Percentiles rank a stretch among this genome's conserved stretches.
These are phyloP conservation scores for Apolygus lucorum DNA, from an alignment of 1,140 invertebrate species.

Conservation along the genomic window DNA sequence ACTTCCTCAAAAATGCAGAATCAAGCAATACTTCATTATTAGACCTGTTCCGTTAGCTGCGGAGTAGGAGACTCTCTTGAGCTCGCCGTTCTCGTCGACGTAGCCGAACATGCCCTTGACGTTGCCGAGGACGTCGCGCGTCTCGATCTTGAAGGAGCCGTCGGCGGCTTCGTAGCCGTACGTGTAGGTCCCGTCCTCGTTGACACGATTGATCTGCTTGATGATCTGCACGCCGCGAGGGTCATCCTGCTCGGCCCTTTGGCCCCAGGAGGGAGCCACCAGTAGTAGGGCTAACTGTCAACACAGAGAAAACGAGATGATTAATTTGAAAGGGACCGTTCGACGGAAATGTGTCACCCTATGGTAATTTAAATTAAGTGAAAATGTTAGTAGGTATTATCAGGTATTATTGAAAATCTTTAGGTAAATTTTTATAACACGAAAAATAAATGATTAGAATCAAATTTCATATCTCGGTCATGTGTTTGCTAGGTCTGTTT, in stretches of 20 bases:
- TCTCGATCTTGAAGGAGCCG: slow-evolving; percentile 77
- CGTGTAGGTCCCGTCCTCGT: slow-evolving; percentile 75
- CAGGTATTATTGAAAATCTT: too few species aligned
- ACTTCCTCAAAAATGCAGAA: too few species aligned
- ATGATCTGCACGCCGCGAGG: slow-evolving; percentile 49
- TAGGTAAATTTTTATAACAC: too few species aligned
- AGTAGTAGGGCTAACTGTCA: background rate
- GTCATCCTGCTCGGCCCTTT: slow-evolving; percentile 1
- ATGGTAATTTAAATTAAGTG: too few species aligned
- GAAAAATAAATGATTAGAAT: too few species aligned
- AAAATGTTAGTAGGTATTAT: too few species aligned
- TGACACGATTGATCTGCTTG: slow-evolving; percentile 70
- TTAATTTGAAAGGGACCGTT: background rate
- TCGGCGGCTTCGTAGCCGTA: slow-evolving; percentile 77
- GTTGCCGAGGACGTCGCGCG: slow-evolving; percentile 68
- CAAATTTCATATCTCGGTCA: too few species aligned
- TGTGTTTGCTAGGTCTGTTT: too few species aligned
- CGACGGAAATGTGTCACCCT: too few species aligned
- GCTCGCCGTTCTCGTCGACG: slow-evolving; percentile 66
- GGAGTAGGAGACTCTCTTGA: slow-evolving; percentile 76
- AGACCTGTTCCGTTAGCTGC: slow-evolving; percentile 46
- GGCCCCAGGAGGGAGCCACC: background rate
- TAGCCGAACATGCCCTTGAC: slow-evolving; percentile 81
- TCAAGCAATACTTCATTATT: background rate
- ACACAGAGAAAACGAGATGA: background rate